A percentile compares a stretch with the other conserved stretches of the same genome.
These are phyloP conservation scores for Fissipunctia ypsillon DNA, from an alignment of 2,888 invertebrate genomes.

Conservation along the genomic window DNA sequence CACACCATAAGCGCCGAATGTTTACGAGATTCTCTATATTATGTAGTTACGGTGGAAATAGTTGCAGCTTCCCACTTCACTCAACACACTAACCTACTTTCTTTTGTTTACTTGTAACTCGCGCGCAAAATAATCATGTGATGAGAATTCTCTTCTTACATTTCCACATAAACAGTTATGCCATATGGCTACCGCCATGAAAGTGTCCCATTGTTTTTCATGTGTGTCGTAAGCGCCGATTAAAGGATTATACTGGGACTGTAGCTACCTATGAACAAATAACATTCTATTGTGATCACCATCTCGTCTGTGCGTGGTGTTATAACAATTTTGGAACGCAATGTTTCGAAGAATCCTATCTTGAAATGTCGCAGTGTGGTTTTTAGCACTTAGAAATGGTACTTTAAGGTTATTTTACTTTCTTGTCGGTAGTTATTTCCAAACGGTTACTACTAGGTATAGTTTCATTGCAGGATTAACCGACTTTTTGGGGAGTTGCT, in stretches of 20 bases:
- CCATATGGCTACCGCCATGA: conserved; percentile 15
- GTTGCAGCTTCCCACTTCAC: conserved; percentile 9
- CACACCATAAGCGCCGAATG: conserved; percentile 20
- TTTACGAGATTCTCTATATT: conserved; percentile 5
- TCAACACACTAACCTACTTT: conserved; percentile 45
- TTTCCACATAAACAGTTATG: conserved; percentile 44
- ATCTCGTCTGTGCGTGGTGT: conserved; percentile 12
- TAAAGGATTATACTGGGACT: conserved; percentile 44
- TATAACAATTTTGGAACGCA: conserved; percentile 30
- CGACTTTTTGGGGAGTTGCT: not conserved
- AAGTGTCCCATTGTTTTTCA: conserved; percentile 54
- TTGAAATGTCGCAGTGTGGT: conserved; percentile 8
- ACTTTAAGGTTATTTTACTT: not conserved
- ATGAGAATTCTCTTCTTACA: conserved; percentile 38
- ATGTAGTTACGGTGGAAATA: conserved; percentile 25
- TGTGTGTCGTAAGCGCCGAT: conserved; percentile 47
- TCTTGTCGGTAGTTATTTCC: not conserved
- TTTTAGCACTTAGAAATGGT: not conserved
- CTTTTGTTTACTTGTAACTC: conserved; percentile 34
- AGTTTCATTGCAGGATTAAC: not conserved
- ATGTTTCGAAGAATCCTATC: conserved; percentile 15
- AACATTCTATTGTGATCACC: conserved; percentile 41
- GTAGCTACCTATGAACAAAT: conserved; percentile 52
- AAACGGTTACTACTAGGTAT: conserved; percentile 1
- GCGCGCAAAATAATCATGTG: conserved; percentile 28